phyloP scores from a whole-genome alignment of 2,113 vertebrate species.

The Beaufortia kweichowensis region DNA sequence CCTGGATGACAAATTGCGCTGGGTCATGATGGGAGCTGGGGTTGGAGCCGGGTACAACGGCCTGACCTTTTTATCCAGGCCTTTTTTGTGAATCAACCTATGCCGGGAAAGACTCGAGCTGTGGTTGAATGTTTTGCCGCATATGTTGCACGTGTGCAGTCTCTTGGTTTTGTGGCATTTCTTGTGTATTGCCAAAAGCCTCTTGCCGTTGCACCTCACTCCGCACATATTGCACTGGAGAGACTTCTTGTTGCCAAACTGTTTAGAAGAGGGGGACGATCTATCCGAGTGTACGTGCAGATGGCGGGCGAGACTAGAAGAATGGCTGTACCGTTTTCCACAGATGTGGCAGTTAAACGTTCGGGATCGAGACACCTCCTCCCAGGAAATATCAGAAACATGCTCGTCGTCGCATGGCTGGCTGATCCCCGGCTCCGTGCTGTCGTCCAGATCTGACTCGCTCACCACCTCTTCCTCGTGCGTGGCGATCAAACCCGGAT shows the following conservation, averaged over 20 bases:
- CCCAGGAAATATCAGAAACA: slow-evolving; percentile 56
- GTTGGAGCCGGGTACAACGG: slow-evolving; percentile 52
- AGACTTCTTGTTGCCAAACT: slow-evolving; percentile 45
- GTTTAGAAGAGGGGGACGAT: slow-evolving; percentile 41
- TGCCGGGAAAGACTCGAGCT: slow-evolving; percentile 79
- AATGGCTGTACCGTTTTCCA: slow-evolving; percentile 78
- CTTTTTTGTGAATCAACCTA: slow-evolving; percentile 76
- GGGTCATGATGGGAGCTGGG: slow-evolving; percentile 43
- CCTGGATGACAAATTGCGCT: slow-evolving; percentile 41
- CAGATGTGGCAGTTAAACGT: slow-evolving; percentile 75
- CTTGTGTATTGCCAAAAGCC: slow-evolving; percentile 57
- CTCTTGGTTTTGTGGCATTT: slow-evolving; percentile 59
- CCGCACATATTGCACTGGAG: slow-evolving; percentile 56
- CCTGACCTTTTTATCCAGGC: slow-evolving; percentile 55
- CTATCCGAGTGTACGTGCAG: slow-evolving; percentile 52
- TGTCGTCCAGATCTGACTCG: slow-evolving; percentile 46
- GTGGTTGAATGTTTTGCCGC: slow-evolving; percentile 79
- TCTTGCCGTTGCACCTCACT: slow-evolving; percentile 52
- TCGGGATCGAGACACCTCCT: slow-evolving; percentile 59
- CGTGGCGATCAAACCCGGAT: slow-evolving; percentile 71
- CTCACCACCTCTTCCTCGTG: slow-evolving; percentile 63
- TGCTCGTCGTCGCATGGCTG: slow-evolving; percentile 56
- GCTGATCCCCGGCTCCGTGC: slow-evolving; percentile 65
- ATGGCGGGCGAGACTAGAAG: slow-evolving; percentile 76
- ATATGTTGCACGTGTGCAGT: slow-evolving; percentile 69